phyloP scores from a whole-genome alignment of 2,888 invertebrate genomes.

The Gonocerus acuteangulatus region DNA sequence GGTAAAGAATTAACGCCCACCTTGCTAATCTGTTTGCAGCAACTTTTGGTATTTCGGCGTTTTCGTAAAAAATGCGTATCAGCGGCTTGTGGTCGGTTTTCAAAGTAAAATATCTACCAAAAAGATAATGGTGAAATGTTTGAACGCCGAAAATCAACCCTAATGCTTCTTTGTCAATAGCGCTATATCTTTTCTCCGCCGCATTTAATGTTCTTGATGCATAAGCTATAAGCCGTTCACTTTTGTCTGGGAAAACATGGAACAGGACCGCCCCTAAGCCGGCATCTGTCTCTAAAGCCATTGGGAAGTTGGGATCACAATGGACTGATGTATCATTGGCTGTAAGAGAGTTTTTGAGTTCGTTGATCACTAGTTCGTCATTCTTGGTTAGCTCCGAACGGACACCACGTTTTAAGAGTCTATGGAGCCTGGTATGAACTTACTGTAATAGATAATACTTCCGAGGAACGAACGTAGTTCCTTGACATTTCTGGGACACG shows the following conservation, averaged over 20 bases:
- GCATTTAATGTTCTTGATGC: neutral
- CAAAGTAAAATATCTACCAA: neutral
- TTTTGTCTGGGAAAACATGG: slow-evolving; percentile 1
- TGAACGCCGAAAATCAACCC: neutral
- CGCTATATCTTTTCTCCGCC: slow-evolving; percentile 3
- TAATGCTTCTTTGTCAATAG: slow-evolving; percentile 12
- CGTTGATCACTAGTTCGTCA: too few species aligned
- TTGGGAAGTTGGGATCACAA: slow-evolving; percentile 16
- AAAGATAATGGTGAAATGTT: neutral
- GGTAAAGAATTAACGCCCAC: too few species aligned
- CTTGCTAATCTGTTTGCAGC: too few species aligned
- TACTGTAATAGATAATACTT: too few species aligned
- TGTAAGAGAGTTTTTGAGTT: too few species aligned
- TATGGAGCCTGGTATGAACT: too few species aligned
- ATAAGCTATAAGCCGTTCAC: slow-evolving; percentile 6
- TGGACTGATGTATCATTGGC: too few species aligned
- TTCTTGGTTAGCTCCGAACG: neutral
- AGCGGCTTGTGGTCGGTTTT: slow-evolving; percentile 6
- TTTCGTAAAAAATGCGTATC: neutral
- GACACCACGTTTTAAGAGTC: too few species aligned
- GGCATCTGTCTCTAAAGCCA: slow-evolving; percentile 9
- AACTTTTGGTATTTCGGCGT: too few species aligned
- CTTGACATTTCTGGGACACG: too few species aligned
- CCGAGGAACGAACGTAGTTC: too few species aligned
- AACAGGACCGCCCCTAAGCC: slow-evolving; percentile 9